Evolutionary conservation across 1,140 invertebrate species (phyloP).

Genomic region (Centruroides sculpturatus): DNA sequence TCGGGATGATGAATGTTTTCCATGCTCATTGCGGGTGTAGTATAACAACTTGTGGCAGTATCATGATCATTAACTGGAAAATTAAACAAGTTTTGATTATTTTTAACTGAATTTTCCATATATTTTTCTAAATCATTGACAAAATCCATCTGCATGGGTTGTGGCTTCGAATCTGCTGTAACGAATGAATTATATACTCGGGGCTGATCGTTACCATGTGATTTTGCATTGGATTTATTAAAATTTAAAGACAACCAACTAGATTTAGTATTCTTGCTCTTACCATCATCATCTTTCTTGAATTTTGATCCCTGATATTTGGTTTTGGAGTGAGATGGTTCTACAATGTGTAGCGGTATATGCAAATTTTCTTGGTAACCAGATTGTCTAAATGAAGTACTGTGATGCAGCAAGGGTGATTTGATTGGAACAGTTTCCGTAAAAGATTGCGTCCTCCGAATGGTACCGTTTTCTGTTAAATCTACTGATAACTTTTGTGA

Average conservation of each 20-base stretch:
- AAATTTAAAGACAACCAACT: slow-evolving; percentile 32
- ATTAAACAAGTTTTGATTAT: slow-evolving; percentile 8
- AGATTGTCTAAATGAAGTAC: slow-evolving; percentile 13
- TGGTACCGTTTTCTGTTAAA: neutral
- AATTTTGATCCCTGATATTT: slow-evolving; percentile 39
- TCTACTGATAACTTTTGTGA: too few relatives aligned
- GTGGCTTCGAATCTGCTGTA: slow-evolving; percentile 39
- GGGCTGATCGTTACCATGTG: slow-evolving; percentile 53
- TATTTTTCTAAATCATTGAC: slow-evolving; percentile 24
- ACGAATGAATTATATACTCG: slow-evolving; percentile 43
- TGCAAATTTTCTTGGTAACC: neutral
- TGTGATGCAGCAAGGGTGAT: slow-evolving; percentile 14
- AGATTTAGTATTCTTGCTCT: slow-evolving; percentile 31
- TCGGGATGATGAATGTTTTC: slow-evolving; percentile 44
- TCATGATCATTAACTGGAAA: slow-evolving; percentile 30
- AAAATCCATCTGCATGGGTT: slow-evolving; percentile 27
- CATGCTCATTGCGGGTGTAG: slow-evolving; percentile 29
- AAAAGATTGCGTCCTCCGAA: slow-evolving; percentile 18
- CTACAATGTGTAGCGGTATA: slow-evolving; percentile 1
- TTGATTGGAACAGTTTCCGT: slow-evolving; percentile 13
- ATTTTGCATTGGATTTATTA: slow-evolving; percentile 21
- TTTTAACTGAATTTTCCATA: slow-evolving; percentile 18
- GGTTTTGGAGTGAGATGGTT: neutral
- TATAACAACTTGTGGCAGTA: slow-evolving; percentile 34
- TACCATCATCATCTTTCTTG: slow-evolving; percentile 35